These are phyloP conservation scores for Drosophila recens DNA, from an alignment of 2,888 invertebrate species.

Conservation along the genomic window DNA sequence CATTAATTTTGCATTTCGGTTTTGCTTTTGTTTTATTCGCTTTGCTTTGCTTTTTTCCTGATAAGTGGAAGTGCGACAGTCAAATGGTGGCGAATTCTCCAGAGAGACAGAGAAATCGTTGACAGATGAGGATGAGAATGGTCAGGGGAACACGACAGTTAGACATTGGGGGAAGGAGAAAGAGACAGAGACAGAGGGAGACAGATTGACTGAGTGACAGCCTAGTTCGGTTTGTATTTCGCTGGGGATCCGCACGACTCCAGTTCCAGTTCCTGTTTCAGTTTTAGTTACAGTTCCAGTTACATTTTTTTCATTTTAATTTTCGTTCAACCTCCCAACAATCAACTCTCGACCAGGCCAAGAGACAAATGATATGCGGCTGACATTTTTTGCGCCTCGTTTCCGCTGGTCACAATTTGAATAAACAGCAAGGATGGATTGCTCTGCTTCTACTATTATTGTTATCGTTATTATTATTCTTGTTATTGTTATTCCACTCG, in stretches of 20 bases:
- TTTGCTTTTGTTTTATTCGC: slow-evolving; percentile 45
- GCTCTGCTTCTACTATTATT: slow-evolving; percentile 25
- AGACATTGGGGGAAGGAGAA: slow-evolving; percentile 1
- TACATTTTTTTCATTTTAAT: background rate
- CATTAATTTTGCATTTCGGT: slow-evolving; percentile 75
- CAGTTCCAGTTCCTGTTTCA: no score
- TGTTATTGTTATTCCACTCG: slow-evolving; percentile 9
- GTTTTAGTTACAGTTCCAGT: background rate
- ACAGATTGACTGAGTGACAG: slow-evolving; percentile 32
- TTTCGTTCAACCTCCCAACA: background rate
- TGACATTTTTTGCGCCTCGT: slow-evolving; percentile 34
- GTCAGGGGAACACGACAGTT: slow-evolving; percentile 9
- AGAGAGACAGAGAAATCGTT: slow-evolving; percentile 12
- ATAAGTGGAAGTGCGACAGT: slow-evolving; percentile 55
- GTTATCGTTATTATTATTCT: slow-evolving; percentile 22
- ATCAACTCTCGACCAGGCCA: slow-evolving; percentile 1
- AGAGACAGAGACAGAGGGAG: background rate
- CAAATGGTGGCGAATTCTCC: slow-evolving; percentile 1
- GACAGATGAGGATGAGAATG: slow-evolving; percentile 30
- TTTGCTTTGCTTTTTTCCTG: slow-evolving; percentile 20
- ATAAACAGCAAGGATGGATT: slow-evolving; percentile 15
- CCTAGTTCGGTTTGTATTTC: slow-evolving; percentile 8
- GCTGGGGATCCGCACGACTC: slow-evolving; percentile 4
- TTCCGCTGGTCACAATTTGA: slow-evolving; percentile 52
- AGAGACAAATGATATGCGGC: slow-evolving; percentile 60